Evolutionary conservation across 2,888 invertebrate species (phyloP), one percentile per base, ranked within the genome.

Genomic region (Flabesymbios commensalis): DNA sequence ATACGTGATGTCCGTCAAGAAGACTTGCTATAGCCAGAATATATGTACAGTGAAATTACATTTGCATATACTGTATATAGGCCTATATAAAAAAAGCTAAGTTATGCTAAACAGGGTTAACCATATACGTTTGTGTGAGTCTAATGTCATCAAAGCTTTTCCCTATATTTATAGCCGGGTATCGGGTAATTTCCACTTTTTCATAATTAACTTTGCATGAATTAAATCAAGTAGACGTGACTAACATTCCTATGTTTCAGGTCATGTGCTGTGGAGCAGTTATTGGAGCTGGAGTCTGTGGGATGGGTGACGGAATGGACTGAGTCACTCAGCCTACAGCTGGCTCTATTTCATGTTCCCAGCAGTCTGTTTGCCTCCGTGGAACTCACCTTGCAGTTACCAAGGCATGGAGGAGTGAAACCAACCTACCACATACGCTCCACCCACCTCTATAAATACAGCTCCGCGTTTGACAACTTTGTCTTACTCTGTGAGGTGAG

Each of bases 401-500:
- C 78, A n/a, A 62, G 75, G 5, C 63, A 72, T 31, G 80, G 80
- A 2, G 69, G 70, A 2, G 64, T 70, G 10, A 64, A 67, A 19
- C 71, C 78, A 0, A 58, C 63, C 1, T 61, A 64, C 39, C 64
- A 69, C 24, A 71, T 81, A 17, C 64, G 67, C 14, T 76, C 79
- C 22, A 75, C 76, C 2, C 67, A 72, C 47, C 61, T 81, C 39
- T 80, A 77, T 72, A 74, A 74, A 45, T 81, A 81, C 64, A 64
- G 75, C 19, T 68, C 74, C 0, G 43, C 55, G 19, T 69, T 69
- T 67, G 80, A 81, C 58, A 76, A 78, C 57, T 66, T 76, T 48
- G 62, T 80, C 0, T 67, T 80, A 43, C 75, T 75, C n/a, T 78
- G 75, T 65, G 80, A 81, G 75, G 79, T 80, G 63, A 64, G 56